A percentile compares a stretch with the other conserved stretches of the same genome.
Evolutionary conservation across 2,888 invertebrate species (phyloP).

Genomic region (Empis stercorea): DNA sequence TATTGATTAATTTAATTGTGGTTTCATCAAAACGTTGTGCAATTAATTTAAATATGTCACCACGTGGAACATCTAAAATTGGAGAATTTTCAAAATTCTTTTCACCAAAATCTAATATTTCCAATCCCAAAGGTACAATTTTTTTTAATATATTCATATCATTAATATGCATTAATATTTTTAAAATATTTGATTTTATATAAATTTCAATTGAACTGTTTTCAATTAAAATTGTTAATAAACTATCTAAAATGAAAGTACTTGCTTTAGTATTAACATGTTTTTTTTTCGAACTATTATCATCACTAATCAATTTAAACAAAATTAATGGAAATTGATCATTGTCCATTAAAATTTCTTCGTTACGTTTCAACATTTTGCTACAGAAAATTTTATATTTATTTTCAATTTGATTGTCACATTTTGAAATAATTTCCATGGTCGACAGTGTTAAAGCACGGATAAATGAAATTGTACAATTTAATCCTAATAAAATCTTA

Average conservation of each 20-base stretch:
- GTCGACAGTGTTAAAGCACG: slow-evolving; percentile 44
- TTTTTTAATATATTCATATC: slow-evolving; percentile 36
- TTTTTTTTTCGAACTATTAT: slow-evolving; percentile 26
- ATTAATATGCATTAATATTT: slow-evolving; percentile 38
- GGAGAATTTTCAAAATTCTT: slow-evolving; percentile 15
- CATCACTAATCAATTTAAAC: slow-evolving; percentile 47
- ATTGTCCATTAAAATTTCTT: slow-evolving; percentile 51
- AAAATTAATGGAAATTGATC: slow-evolving; percentile 52
- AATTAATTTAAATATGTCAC: slow-evolving; percentile 42
- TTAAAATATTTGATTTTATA: slow-evolving; percentile 38
- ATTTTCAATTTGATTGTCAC: slow-evolving; percentile 17
- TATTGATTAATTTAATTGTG: slow-evolving; percentile 36
- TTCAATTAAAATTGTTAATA: slow-evolving; percentile 11
- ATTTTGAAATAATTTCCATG: slow-evolving; percentile 29
- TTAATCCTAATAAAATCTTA: slow-evolving; percentile 39
- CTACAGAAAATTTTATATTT: slow-evolving; percentile 12
- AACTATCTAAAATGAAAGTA: slow-evolving; percentile 30
- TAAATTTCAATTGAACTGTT: slow-evolving; percentile 34
- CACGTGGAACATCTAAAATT: slow-evolving; percentile 39
- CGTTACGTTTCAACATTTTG: slow-evolving; percentile 29
- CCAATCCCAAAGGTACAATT: slow-evolving; percentile 26
- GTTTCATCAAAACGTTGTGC: slow-evolving; percentile 42
- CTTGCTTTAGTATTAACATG: too few relatives aligned
- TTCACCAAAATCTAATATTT: slow-evolving; percentile 23
- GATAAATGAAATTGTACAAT: slow-evolving; percentile 41